Conservation (phyloP, 2,113 vertebrate genomes). For the Sigmodon hispidus region DNA sequence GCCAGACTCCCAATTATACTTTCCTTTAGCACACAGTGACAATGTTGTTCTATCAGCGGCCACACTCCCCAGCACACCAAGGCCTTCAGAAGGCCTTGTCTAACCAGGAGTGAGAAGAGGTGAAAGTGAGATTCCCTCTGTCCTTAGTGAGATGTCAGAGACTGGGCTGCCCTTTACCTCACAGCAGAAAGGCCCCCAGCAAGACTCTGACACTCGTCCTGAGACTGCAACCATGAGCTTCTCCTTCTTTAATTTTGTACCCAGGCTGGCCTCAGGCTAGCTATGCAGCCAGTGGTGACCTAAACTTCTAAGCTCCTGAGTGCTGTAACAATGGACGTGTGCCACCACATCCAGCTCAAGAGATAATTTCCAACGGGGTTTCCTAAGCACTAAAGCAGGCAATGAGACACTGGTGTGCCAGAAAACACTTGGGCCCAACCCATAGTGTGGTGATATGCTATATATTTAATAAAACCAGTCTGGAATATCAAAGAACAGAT, state of each 20-base stretch:
- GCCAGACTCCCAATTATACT: background rate
- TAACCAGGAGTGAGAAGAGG: background rate
- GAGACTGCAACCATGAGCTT: background rate
- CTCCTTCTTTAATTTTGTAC: background rate
- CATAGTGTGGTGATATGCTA: too few species aligned
- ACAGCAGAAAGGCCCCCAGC: background rate
- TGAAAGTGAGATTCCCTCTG: too few species aligned
- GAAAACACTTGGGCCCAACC: background rate
- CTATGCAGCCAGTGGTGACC: background rate
- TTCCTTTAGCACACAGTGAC: background rate
- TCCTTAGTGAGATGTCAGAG: background rate
- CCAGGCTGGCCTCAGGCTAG: background rate
- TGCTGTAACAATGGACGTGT: background rate
- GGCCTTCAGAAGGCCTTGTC: background rate
- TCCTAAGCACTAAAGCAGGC: background rate
- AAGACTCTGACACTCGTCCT: background rate
- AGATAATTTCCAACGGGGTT: background rate
- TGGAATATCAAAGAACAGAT: too few species aligned
- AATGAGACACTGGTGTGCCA: rapidly evolving
- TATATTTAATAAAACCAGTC: too few species aligned
- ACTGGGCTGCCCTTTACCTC: background rate
- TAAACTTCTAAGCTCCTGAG: background rate
- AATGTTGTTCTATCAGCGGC: background rate
- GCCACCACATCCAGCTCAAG: background rate
- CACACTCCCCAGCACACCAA: background rate